Evolutionary conservation across 2,888 invertebrate species (phyloP), one percentile per base, ranked within the genome.

Genomic region (Drosophila prostipennis): DNA sequence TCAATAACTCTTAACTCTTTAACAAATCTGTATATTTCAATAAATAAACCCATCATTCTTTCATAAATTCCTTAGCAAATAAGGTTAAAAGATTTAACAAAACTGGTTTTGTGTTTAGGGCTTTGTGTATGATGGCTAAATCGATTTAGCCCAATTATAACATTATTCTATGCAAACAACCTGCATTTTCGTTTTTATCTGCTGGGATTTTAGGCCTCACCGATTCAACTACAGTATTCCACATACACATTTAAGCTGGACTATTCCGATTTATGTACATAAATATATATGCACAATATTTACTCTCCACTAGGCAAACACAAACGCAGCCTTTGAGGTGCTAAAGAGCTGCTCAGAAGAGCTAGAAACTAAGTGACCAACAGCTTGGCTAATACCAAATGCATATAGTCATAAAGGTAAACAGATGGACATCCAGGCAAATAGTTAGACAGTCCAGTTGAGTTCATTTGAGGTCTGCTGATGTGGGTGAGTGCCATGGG

Each of bases 351-450:
- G 46, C 36, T 43, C 37, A 29, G 37, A 69, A 14, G 39, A 34
- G 55, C 19, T 45, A 29, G 16, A 19, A 68, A 60, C 72, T 29
- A 72, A 72, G 40, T 59, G 72, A 45, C 61, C 72, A 64, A 64
- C 54, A 53, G 32, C 23, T 29, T n/a, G 64, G 45, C 70, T 56
- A 65, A 65, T 56, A 69, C 55, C 64, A 45, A 46, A 26, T 55
- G 57, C 64, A 65, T 65, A 55, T 65, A 65, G 56, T 45, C 45
- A 71, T 58, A 65, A 70, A 46, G 16, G 65, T 46, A 65, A 56
- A 65, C 71, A 70, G 56, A 69, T 69, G n/a, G 39, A 64, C 55
- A 34, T 29, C n/a, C 45, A 16, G 46, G 56, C 45, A 70, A 65
- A 65, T 46, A 46, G 40, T 48, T 26, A 3, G 6, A 10, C 45